Conservation (phyloP, 2,888 invertebrate species). For the Alloplasta piceator region DNA sequence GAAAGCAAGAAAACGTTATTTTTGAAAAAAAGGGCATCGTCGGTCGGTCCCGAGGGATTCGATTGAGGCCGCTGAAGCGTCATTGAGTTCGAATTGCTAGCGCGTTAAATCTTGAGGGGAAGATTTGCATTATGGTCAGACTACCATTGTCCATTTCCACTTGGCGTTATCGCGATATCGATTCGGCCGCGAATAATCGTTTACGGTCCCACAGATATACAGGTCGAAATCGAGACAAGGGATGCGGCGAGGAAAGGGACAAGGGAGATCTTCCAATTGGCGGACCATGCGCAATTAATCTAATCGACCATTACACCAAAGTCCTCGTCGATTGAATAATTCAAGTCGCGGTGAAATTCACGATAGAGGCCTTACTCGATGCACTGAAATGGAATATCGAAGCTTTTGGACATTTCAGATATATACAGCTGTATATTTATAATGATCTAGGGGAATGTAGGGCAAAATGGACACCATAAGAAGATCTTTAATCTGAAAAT, state of each 20-base stretch:
- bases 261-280: neutral
- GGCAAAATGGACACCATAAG: no score
- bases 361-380: slow-evolving; percentile 15
- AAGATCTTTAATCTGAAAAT: no score
- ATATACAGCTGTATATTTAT: no score
- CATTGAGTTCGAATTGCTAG: neutral
- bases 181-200: neutral
- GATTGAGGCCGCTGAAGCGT: neutral
- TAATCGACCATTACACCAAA: slow-evolving; percentile 35
- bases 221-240: no score
- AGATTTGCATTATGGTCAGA: no score
- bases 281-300: slow-evolving; percentile 31
- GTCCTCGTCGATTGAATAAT: slow-evolving; percentile 29
- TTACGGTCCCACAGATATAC: neutral
- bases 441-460: no score
- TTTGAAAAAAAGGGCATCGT: neutral
- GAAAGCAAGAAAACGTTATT: neutral
- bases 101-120: no score
- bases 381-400: slow-evolving; percentile 29
- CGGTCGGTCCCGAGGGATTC: neutral
- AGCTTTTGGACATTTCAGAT: neutral
- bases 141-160: no score
- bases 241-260: no score
- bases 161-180: neutral
- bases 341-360: slow-evolving; percentile 21